A percentile compares a stretch with the other conserved stretches of the same genome.
These are phyloP conservation scores for Arizona elegans DNA, from an alignment of 2,113 vertebrate species.

Conservation along the genomic window DNA sequence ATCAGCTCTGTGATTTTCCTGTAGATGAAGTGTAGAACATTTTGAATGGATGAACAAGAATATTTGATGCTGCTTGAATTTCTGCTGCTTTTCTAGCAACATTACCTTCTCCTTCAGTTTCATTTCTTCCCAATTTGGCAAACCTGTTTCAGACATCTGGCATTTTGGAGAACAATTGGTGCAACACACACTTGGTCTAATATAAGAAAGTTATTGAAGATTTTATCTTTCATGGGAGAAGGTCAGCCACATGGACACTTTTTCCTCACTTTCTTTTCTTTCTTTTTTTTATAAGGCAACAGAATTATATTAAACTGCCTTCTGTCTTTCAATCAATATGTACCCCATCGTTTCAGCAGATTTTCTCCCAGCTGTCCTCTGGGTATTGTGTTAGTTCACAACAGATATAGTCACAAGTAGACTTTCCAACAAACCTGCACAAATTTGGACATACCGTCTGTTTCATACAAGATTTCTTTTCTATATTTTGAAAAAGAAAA, in stretches of 20 bases:
- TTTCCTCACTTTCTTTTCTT: conserved; percentile 46
- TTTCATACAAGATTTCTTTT: neutral
- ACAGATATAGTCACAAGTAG: conserved; percentile 15
- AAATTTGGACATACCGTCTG: conserved; percentile 20
- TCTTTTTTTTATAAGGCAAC: conserved; percentile 43
- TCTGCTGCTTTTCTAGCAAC: conserved; percentile 41
- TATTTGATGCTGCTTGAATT: conserved; percentile 38
- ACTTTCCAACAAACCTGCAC: neutral
- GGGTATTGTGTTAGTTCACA: conserved; percentile 17
- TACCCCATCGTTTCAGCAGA: neutral
- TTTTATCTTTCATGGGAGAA: conserved; percentile 63
- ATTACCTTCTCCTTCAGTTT: conserved; percentile 16
- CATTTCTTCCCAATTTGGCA: conserved; percentile 50
- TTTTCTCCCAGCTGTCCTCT: conserved; percentile 29
- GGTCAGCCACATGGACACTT: conserved; percentile 48
- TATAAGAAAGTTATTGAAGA: conserved; percentile 56
- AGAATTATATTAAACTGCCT: conserved; percentile 52
- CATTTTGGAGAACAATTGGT: conserved; percentile 62
- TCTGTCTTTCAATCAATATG: conserved; percentile 37
- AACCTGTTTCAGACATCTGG: conserved; percentile 58
- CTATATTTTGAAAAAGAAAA: conserved; percentile 25
- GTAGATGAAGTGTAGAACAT: neutral
- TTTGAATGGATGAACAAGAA: neutral
- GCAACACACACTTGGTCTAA: conserved; percentile 54
- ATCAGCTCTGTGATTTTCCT: neutral